Evolutionary conservation across 2,113 vertebrate genomes (phyloP), one percentile per base, ranked within the genome.

Genomic region (Syngnathus typhle): DNA sequence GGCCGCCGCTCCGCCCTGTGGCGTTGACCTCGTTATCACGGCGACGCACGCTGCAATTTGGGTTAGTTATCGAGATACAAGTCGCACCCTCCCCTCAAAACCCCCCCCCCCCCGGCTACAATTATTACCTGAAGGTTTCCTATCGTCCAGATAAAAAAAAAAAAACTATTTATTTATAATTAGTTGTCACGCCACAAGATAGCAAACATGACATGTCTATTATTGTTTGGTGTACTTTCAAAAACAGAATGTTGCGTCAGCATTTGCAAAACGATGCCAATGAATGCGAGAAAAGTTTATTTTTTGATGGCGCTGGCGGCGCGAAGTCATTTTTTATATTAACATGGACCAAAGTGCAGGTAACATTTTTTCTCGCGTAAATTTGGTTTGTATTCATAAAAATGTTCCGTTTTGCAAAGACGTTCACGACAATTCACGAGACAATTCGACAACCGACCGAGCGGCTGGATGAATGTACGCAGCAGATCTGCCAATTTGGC

Each of bases 21-120:
- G 81, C 80, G 70, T 82, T 88, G 87, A 89, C 85, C 87, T 84
- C 84, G 85, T 89, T 89, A 88, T 89, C 85, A 64, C 70, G 37
- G 78, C 87, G 81, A 82, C 82, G 84, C 82, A 82, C 81, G 62
- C 67, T 76, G 80, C 85, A 83, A 82, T 85, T 87, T 87, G 81
- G 81, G 82, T 85, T 82, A 77, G 75, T 64, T 78, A 80, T 82
- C 78, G 81, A 63, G 70, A 73, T 83, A 81, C 60, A 56, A 78
- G 75, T 63, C 70, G 3, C 19, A 12, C 9, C 41, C 0, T 16
- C 1, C 5, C 5, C 16, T 47, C n/a, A n/a, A n/a, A n/a, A 1
- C 27, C 19, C 13, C 1, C 21, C 10, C 21, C 10, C 10, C 72
- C 2, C 39, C 52, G 19, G 73, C 46, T 73, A 77, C 81, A 78